Base-by-base conservation (phyloP, 2,797 vertebrate species). In the Pampus argenteus region DNA sequence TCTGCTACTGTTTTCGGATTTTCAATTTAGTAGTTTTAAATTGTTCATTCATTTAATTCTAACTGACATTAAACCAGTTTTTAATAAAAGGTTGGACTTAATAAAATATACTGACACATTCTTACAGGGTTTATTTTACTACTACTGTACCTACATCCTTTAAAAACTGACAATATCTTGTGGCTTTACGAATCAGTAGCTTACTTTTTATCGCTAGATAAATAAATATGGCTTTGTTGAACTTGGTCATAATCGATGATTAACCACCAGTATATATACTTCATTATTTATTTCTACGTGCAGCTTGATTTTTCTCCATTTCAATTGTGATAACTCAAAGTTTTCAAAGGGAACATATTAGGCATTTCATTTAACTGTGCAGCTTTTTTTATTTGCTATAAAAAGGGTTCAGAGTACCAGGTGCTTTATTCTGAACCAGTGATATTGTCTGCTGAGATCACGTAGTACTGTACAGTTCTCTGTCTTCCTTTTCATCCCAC, bases 101-200 rank as follows among this genome's bases (percentile, higher is more conserved):
- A 38, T 61, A 9, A 47, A 67, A 79, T 9, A 18, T 62, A 56
- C 67, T 66, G 80, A 84, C 66, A 0, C 42, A 15, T 51, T 26
- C 28, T 72, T 55, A 11, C 6, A 65, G 65, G 47, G 9, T 52
- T 62, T 49, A 71, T 76, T 66, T 49, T 25, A 20, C 36, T 59
- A 22, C 71, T 74, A 69, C 20, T 72, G 31, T 7, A 11, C 6
- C 45, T 74, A 18, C 62, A 71, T 67, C 56, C 82, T 76, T 71
- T 49, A 79, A 81, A 70, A 81, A 70, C 67, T 18, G 17, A 52
- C 40, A 63, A 47, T 55, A 48, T 64, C 26, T 42, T 62, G 72
- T 28, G 28, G 66, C 66, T 74, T 84, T 54, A 71, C 48, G 74
- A 74, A 55, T 88, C 76, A 76, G 59, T 57, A 71, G 26, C 47